Percentiles rank a stretch among this genome's conserved stretches.
Conservation (phyloP, 2,113 vertebrate species). For the Danionella cerebrum region DNA sequence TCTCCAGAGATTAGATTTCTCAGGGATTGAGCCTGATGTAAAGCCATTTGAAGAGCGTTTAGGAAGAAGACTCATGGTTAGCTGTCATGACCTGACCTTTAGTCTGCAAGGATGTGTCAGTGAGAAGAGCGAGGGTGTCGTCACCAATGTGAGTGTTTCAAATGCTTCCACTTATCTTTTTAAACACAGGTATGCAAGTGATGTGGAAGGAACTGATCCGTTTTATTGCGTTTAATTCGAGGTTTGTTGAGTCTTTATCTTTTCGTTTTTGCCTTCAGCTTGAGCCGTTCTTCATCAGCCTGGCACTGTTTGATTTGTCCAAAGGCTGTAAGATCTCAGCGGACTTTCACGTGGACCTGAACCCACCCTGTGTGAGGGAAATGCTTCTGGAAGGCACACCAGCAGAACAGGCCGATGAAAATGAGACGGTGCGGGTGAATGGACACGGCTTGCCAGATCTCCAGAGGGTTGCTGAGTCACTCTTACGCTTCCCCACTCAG, state of each 20-base stretch:
- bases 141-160: constrained; percentile 76
- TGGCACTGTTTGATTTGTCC: constrained; percentile 85
- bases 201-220: no score
- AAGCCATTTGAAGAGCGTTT: constrained; percentile 92
- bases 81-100: constrained; percentile 87
- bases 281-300: constrained; percentile 92
- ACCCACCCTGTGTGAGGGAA: constrained; percentile 74
- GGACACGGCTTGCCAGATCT: constrained; percentile 54
- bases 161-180: no score
- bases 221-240: no score
- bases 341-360: constrained; percentile 92
- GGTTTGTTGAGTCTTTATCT: background rate
- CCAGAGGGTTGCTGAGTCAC: constrained; percentile 72
- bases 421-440: background rate
- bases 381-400: constrained; percentile 67
- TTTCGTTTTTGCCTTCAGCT: constrained; percentile 67
- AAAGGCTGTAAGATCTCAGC: constrained; percentile 93
- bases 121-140: constrained; percentile 70
- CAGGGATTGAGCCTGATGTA: constrained; percentile 88
- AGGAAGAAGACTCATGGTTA: constrained; percentile 79
- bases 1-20: constrained; percentile 87
- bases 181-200: no score
- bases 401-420: constrained; percentile 29
- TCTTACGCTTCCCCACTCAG: constrained; percentile 75
- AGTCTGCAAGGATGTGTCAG: constrained; percentile 80